phyloP scores from a whole-genome alignment of 2,888 invertebrate species.

The Idaea biselata region DNA sequence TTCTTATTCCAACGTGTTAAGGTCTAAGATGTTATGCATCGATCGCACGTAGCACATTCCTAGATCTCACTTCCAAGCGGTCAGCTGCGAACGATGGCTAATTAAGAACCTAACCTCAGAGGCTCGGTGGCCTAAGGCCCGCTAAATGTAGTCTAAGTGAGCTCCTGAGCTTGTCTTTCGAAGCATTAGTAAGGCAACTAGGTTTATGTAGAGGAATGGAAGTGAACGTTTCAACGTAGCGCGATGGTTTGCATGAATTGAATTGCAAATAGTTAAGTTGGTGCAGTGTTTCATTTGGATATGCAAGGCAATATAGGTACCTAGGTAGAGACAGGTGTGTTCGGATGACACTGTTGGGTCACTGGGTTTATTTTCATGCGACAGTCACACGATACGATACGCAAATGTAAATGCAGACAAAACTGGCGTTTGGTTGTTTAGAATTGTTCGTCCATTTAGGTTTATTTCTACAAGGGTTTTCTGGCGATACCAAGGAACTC shows the following conservation, averaged over 20 bases:
- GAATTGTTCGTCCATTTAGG: neutral
- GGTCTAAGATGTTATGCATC: constrained; percentile 25
- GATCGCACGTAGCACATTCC: constrained; percentile 30
- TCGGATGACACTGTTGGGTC: constrained; percentile 19
- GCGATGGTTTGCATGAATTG: constrained; percentile 56
- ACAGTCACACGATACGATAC: neutral
- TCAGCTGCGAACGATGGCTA: constrained; percentile 73
- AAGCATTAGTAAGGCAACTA: constrained; percentile 47
- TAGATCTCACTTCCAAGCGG: constrained; percentile 66
- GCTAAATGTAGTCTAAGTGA: constrained; percentile 69
- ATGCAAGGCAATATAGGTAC: constrained; percentile 29
- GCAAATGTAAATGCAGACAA: neutral
- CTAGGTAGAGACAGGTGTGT: constrained; percentile 18
- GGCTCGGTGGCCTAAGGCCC: constrained; percentile 57
- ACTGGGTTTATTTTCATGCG: constrained; percentile 15
- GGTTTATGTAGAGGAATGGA: constrained; percentile 35
- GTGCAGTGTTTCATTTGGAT: constrained; percentile 42
- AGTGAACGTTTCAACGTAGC: constrained; percentile 38
- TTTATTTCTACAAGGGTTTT: neutral
- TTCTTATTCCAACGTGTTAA: constrained; percentile 30
- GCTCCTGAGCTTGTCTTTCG: constrained; percentile 58
- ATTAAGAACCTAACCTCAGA: constrained; percentile 74
- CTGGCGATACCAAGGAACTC: too few species aligned
- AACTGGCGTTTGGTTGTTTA: neutral
- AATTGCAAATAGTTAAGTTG: constrained; percentile 58